Evolutionary conservation across 2,797 vertebrate species (phyloP).

Genomic region (Sciurus carolinensis): DNA sequence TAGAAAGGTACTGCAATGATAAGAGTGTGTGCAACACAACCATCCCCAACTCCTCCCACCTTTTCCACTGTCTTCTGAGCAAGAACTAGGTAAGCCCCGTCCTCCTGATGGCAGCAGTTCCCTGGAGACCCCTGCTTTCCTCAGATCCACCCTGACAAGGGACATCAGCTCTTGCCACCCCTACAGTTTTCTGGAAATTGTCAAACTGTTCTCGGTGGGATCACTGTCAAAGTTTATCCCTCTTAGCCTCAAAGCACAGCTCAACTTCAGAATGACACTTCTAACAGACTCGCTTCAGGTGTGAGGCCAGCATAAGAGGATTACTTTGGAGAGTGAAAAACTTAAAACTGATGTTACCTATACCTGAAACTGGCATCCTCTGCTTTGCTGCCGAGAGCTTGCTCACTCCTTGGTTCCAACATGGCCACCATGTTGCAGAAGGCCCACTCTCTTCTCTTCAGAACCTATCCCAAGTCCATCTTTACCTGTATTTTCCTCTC

Average conservation of each 20-base stretch:
- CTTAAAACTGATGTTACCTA: accelerated
- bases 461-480: neutral
- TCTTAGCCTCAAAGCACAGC: neutral
- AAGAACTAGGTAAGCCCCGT: accelerated
- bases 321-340: accelerated
- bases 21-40: neutral
- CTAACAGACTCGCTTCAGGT: neutral
- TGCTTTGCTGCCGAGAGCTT: accelerated
- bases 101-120: neutral
- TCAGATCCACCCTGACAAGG: neutral
- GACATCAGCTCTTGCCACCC: neutral
- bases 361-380: neutral
- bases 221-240: neutral
- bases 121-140: neutral
- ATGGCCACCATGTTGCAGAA: accelerated
- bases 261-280: neutral
- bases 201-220: neutral
- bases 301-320: neutral
- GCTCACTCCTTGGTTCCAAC: accelerated
- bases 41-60: accelerated
- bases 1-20: neutral
- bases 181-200: neutral
- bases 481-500: no score
- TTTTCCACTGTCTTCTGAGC: neutral
- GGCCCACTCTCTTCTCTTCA: neutral